Conservation (phyloP, 2,888 invertebrate species). For the Anaspis maculata region DNA sequence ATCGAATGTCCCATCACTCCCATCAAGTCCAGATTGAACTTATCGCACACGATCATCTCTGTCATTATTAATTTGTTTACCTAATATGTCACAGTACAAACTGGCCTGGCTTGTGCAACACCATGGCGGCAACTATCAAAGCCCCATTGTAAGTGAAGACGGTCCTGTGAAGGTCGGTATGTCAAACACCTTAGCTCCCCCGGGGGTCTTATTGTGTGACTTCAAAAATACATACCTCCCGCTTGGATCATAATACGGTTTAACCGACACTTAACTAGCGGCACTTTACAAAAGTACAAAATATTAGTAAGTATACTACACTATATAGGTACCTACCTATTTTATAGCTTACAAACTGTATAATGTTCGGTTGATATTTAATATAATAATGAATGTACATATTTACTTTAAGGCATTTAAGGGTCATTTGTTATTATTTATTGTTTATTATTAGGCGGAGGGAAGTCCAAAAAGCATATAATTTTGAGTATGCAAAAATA, state of each 20-base stretch:
- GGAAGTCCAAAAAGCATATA: too few species aligned
- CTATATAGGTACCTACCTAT: slow-evolving; percentile 32
- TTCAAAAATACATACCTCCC: slow-evolving; percentile 40
- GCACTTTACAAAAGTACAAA: slow-evolving; percentile 36
- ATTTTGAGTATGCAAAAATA: too few species aligned
- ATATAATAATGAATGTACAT: too few species aligned
- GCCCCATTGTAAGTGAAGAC: slow-evolving; percentile 20
- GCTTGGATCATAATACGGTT: slow-evolving; percentile 39
- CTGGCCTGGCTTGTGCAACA: slow-evolving; percentile 6
- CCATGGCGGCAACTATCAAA: slow-evolving; percentile 13
- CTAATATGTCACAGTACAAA: slow-evolving; percentile 12
- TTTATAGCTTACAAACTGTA: slow-evolving; percentile 23
- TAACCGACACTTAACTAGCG: slow-evolving; percentile 40
- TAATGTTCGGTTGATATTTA: too few species aligned
- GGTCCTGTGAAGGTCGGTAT: slow-evolving; percentile 35
- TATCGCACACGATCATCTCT: too few species aligned
- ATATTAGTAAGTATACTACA: too few species aligned
- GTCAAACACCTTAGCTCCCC: slow-evolving; percentile 36
- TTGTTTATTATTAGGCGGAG: too few species aligned
- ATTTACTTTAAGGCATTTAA: too few species aligned
- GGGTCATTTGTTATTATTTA: too few species aligned
- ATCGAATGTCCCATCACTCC: too few species aligned
- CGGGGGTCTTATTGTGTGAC: slow-evolving; percentile 39
- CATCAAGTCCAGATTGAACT: too few species aligned
- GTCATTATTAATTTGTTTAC: slow-evolving; percentile 14